phyloP scores from a whole-genome alignment of 2,888 invertebrate species.

The Subacronicta megacephala region DNA sequence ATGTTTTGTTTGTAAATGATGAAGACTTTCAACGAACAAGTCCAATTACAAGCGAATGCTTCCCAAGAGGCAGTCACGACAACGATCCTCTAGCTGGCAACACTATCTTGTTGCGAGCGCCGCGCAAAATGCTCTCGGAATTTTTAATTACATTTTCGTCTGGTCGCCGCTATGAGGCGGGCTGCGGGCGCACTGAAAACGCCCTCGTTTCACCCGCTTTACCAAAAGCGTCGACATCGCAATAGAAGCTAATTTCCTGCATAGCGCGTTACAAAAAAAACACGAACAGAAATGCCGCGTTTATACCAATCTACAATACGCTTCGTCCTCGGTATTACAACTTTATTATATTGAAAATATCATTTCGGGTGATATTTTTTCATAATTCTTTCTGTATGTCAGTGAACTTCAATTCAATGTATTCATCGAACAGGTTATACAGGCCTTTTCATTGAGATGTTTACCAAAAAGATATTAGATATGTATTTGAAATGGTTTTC shows the following conservation, averaged over 20 bases:
- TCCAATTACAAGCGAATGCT: conserved; percentile 87
- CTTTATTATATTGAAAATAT: conserved; percentile 68
- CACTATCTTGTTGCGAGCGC: conserved; percentile 88
- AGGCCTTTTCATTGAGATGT: conserved; percentile 26
- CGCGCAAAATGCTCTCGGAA: conserved; percentile 88
- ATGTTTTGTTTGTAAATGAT: conserved; percentile 67
- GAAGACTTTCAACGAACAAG: conserved; percentile 81
- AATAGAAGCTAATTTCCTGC: conserved; percentile 90
- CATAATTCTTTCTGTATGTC: conserved; percentile 22
- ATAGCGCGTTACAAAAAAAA: conserved; percentile 85
- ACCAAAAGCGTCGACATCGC: conserved; percentile 88
- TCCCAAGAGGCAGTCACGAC: conserved; percentile 85
- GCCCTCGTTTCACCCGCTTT: conserved; percentile 87
- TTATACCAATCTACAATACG: conserved; percentile 71
- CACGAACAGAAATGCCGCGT: conserved; percentile 83
- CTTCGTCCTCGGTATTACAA: conserved; percentile 66
- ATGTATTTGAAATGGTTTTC: conserved; percentile 15
- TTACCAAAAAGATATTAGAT: too few relatives aligned
- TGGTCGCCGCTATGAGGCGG: conserved; percentile 85
- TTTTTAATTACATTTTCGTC: conserved; percentile 90
- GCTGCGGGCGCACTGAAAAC: conserved; percentile 80
- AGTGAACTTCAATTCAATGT: conserved; percentile 25
- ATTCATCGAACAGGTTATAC: conserved; percentile 27
- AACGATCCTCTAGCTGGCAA: conserved; percentile 83
- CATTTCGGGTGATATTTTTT: conserved; percentile 57